A percentile compares a stretch with the other conserved stretches of the same genome.
phyloP scores from a whole-genome alignment of 1,140 invertebrate species.

The Ditylenchus dipsaci region DNA sequence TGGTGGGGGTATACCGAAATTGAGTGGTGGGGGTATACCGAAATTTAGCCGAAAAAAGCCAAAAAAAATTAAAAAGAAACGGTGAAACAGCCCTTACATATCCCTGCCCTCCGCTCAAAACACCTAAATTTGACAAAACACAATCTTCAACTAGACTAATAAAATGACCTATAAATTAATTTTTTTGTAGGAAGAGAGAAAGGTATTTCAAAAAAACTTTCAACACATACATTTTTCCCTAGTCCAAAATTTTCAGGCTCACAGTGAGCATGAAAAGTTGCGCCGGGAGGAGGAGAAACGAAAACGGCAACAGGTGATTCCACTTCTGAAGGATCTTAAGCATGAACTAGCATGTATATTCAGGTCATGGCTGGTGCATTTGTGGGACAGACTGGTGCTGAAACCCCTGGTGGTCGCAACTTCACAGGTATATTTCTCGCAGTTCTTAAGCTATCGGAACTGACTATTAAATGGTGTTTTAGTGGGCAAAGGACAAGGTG shows the following conservation, averaged over 20 bases:
- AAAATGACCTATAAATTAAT: too few species aligned
- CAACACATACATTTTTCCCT: conserved; percentile 10
- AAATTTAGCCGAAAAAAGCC: too few species aligned
- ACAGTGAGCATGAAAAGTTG: conserved; percentile 42
- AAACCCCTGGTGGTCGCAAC: conserved; percentile 7
- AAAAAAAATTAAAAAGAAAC: too few species aligned
- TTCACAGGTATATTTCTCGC: conserved; percentile 64
- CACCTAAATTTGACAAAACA: too few species aligned
- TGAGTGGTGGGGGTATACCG: too few species aligned
- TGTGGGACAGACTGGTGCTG: conserved; percentile 55
- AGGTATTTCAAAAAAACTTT: background rate
- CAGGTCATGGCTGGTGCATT: conserved; percentile 37
- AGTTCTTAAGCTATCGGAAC: too few species aligned
- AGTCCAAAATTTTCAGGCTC: background rate
- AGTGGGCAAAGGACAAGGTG: background rate
- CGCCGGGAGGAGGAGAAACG: conserved; percentile 52
- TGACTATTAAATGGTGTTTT: background rate
- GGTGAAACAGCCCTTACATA: too few species aligned
- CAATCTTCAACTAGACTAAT: too few species aligned
- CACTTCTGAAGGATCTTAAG: too few species aligned
- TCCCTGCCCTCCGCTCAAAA: too few species aligned
- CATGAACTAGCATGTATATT: too few species aligned
- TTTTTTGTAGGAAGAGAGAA: background rate
- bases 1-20: too few species aligned
- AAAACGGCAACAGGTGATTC: conserved; percentile 43